A percentile compares a stretch with the other conserved stretches of the same genome.
These are phyloP conservation scores for Drosophila baimaii DNA, from an alignment of 1,140 invertebrate species.

Conservation along the genomic window DNA sequence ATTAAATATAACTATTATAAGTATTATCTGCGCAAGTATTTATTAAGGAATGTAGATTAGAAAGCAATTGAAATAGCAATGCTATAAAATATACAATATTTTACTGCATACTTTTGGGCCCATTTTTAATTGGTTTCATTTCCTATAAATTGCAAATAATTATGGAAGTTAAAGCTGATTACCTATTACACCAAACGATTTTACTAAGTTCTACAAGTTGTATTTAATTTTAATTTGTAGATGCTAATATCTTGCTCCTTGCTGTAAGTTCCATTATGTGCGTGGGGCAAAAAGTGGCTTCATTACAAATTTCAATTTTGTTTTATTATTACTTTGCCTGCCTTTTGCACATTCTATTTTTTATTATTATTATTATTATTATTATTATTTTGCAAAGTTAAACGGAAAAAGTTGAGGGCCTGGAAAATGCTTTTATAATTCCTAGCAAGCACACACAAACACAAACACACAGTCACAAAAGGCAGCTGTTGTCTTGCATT, in stretches of 20 bases:
- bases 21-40: too few species aligned
- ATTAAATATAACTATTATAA: too few species aligned
- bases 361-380: conserved; percentile 72
- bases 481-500: conserved; percentile 73
- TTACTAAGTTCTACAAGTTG: too few species aligned
- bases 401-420: conserved; percentile 31
- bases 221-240: neutral
- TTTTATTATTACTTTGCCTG: conserved; percentile 66
- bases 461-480: conserved; percentile 13
- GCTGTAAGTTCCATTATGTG: conserved; percentile 14
- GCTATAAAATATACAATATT: neutral
- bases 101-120: neutral
- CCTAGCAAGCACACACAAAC: neutral
- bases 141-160: neutral
- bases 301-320: conserved; percentile 83
- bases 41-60: too few species aligned
- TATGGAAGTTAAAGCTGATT: neutral
- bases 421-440: conserved; percentile 68
- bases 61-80: neutral
- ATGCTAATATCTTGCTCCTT: neutral
- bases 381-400: conserved; percentile 68
- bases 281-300: conserved; percentile 72
- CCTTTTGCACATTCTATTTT: conserved; percentile 65
- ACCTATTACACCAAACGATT: too few species aligned
- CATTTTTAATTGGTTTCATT: neutral